phyloP scores from a whole-genome alignment of 1,140 invertebrate species.

The Danaus melanippus region DNA sequence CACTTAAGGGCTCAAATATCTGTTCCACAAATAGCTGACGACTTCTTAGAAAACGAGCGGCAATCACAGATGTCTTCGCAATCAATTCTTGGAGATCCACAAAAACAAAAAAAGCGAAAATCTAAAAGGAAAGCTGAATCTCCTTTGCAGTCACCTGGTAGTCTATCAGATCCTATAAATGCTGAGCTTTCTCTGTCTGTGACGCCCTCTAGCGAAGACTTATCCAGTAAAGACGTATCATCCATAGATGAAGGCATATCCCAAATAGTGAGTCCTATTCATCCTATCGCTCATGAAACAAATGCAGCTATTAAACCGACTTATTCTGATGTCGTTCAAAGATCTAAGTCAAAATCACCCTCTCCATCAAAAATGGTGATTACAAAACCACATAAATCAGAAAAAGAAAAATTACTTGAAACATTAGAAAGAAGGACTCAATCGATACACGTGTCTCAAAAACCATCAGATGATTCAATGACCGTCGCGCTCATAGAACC shows the following conservation, averaged over 20 bases:
- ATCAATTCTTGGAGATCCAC: slow-evolving; percentile 46
- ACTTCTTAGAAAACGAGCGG: slow-evolving; percentile 54
- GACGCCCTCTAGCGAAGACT: slow-evolving; percentile 62
- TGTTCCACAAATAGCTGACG: slow-evolving; percentile 68
- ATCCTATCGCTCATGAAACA: slow-evolving; percentile 24
- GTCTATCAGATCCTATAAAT: slow-evolving; percentile 69
- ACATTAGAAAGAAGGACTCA: slow-evolving; percentile 55
- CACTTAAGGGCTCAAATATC: slow-evolving; percentile 75
- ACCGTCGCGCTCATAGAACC: slow-evolving; percentile 61
- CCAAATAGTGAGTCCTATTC: slow-evolving; percentile 39
- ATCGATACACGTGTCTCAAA: slow-evolving; percentile 43
- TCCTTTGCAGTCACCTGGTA: slow-evolving; percentile 53
- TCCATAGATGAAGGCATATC: slow-evolving; percentile 69
- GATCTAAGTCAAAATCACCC: slow-evolving; percentile 67
- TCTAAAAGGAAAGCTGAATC: slow-evolving; percentile 58
- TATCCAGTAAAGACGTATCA: slow-evolving; percentile 54
- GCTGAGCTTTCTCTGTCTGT: slow-evolving; percentile 60
- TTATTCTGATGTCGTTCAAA: slow-evolving; percentile 67
- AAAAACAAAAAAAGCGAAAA: slow-evolving; percentile 61
- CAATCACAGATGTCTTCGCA: slow-evolving; percentile 31
- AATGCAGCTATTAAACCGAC: slow-evolving; percentile 41
- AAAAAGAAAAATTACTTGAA: slow-evolving; percentile 47
- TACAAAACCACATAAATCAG: slow-evolving; percentile 32
- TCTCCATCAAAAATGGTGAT: slow-evolving; percentile 49
- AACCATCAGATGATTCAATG: slow-evolving; percentile 43